Evolutionary conservation across 1,140 invertebrate species (phyloP), one percentile per base, ranked within the genome.

Genomic region (Anagrus nilaparvatae): DNA sequence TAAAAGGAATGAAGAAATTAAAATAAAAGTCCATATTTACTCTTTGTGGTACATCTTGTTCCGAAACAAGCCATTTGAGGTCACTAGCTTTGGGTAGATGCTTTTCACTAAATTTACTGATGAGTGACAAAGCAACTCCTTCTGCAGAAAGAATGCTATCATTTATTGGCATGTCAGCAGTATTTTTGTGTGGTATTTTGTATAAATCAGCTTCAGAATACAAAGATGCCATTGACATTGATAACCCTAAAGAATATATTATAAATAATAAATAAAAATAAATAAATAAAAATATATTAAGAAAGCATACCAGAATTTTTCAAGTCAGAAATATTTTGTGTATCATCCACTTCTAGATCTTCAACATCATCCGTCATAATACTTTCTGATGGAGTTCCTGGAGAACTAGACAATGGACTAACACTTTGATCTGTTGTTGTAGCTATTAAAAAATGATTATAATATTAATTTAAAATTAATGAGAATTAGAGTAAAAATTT

Each of bases 41-140:
- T 49, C 74, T 71, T 60, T 89, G 85, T 9, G 84, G 83, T 3
- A 76, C 81, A 56, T 90, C 84, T 50, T 77, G 62, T 58, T 89
- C 85, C 0, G 82, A 81, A 0, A 90, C 82, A 4, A 90, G 62
- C 86, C 85, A 90, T 41, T 83, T 73, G n/a, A 90, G 60, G 38
- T 88, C 84, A 4, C 81, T 83, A 12, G 84, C 81, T 47, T 79
- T 75, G 0, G 85, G 85, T 31, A 89, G 60, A 44, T 85, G 80
- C 48, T 82, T 80, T 44, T 85, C 80, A 44, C 75, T 82, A 59
- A 88, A 88, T 51, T 76, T 78, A 41, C 78, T 80, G 27, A 90
- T 75, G 3, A 90, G 58, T 21, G 79, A 82, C 9, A 89, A 62
- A 6, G 85, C 87, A 8, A 89, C 82, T 17, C 78, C 75, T 65